Percentiles rank a stretch among this genome's conserved stretches.
These are phyloP conservation scores for Anorthoa munda DNA, from an alignment of 2,888 invertebrate genomes.

Conservation along the genomic window DNA sequence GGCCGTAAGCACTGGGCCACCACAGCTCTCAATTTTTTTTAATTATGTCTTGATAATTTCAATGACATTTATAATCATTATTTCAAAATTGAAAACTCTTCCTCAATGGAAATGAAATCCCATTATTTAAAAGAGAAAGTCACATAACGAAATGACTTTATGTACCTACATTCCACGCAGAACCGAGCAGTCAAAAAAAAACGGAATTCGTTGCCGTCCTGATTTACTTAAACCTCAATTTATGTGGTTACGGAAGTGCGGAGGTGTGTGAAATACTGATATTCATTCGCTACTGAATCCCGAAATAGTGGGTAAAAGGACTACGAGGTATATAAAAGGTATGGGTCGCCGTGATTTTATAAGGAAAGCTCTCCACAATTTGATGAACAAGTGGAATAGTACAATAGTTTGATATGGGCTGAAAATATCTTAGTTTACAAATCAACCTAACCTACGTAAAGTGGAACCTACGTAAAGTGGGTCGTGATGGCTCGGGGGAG, in stretches of 20 bases:
- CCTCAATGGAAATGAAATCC: background rate
- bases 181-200: slow-evolving; percentile 16
- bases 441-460: background rate
- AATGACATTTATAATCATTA: too few species aligned
- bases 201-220: slow-evolving; percentile 16
- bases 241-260: slow-evolving; percentile 37
- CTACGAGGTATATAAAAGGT: slow-evolving; percentile 5
- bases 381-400: background rate
- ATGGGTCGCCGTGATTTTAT: background rate
- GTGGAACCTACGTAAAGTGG: too few species aligned
- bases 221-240: slow-evolving; percentile 50
- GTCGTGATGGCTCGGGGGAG: too few species aligned
- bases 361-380: background rate
- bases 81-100: background rate
- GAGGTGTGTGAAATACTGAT: slow-evolving; percentile 27
- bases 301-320: background rate
- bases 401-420: background rate
- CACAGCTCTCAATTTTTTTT: too few species aligned
- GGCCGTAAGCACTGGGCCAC: too few species aligned
- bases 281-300: slow-evolving; percentile 15
- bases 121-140: background rate
- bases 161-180: background rate
- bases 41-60: too few species aligned
- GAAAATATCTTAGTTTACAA: background rate
- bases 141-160: background rate